Base-by-base conservation (phyloP, 92 coral and sea anemone species). In the Epizoanthus fatuus region DNA sequence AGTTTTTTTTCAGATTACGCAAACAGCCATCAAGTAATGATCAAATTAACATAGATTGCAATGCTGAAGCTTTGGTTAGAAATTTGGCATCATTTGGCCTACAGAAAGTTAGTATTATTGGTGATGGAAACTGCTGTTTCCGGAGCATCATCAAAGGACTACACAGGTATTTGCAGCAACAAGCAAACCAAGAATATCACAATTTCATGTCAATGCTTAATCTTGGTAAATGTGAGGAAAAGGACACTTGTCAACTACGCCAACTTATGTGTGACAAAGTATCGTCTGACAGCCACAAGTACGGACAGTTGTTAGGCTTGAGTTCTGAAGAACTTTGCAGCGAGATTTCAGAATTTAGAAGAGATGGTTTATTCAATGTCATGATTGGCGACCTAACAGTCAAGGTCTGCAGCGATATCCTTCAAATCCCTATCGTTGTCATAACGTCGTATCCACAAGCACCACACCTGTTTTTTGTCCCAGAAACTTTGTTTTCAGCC, bases 381-480 rank as follows among this genome's bases (percentile, higher is more conserved):
- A 84, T 76, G 51, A 79, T 87, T 81, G 91, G 94, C 17, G 91
- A 91, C 56, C 32, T 91, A 72, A 74, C 80, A 15, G 79, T 91
- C 51, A 86, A 81, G 80, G 96, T 90, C 17, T 93, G 96, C 70
- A 82, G 85, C 22, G 86, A 88, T 63, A 49, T 90, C n/a, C 73
- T 93, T 14, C 90, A 93, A 79, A 89, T 88, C 15, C 93, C 94
- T 15, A 80, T 91, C 37, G 76, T 91, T 29, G 94, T 91, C 13
- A 57, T 91, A 10, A 89, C 91, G 2, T 87, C 94, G 15, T 65
- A 68, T 29, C 88, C 88, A 15, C 76, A 87, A 39, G 88, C 75
- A 38, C 82, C 90, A 51, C 87, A 87, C 35, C 64, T 77, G 22
- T 86, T 88, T 37, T 91, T 91, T 67, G 80, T 91, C 7, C 94